These are phyloP conservation scores for Conus betulinus DNA, from an alignment of 1,140 invertebrate species.

Conservation along the genomic window DNA sequence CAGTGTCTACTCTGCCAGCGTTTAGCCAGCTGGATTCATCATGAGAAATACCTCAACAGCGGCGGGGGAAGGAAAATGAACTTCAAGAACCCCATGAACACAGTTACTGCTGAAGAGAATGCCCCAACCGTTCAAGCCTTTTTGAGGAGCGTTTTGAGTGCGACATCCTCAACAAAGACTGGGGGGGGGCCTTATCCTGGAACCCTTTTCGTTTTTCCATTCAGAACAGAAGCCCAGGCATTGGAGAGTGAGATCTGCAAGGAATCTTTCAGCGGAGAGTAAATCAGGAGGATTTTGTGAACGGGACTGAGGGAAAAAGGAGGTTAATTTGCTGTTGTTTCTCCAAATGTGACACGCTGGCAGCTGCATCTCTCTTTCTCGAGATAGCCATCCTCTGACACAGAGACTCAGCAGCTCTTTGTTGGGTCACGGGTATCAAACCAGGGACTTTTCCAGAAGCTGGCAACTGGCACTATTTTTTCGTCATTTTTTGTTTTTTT, in stretches of 20 bases:
- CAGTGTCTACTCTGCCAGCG: slow-evolving; percentile 56
- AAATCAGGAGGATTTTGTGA: slow-evolving; percentile 60
- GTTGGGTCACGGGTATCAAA: background rate
- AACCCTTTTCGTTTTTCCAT: slow-evolving; percentile 66
- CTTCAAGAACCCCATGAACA: slow-evolving; percentile 45
- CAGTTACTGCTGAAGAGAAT: slow-evolving; percentile 41
- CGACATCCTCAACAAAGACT: slow-evolving; percentile 7
- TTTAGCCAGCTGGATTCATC: slow-evolving; percentile 65
- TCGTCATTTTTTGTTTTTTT: background rate
- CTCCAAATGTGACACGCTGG: slow-evolving; percentile 66
- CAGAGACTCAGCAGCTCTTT: slow-evolving; percentile 29
- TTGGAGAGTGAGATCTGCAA: slow-evolving; percentile 62
- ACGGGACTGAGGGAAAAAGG: slow-evolving; percentile 57
- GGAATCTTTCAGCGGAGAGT: slow-evolving; percentile 51
- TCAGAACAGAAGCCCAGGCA: slow-evolving; percentile 59
- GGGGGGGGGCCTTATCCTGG: slow-evolving; percentile 50
- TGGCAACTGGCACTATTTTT: background rate
- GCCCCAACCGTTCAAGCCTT: slow-evolving; percentile 63
- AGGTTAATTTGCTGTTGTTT: slow-evolving; percentile 68
- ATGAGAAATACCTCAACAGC: slow-evolving; percentile 51
- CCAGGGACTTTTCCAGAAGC: too few species aligned
- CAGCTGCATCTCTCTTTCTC: slow-evolving; percentile 60
- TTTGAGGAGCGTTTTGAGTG: slow-evolving; percentile 60
- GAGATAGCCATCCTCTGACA: slow-evolving; percentile 6
- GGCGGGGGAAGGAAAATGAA: slow-evolving; percentile 58